Evolutionary conservation across 2,113 vertebrate genomes (phyloP).

Genomic region (Notarius lentiginosus): DNA sequence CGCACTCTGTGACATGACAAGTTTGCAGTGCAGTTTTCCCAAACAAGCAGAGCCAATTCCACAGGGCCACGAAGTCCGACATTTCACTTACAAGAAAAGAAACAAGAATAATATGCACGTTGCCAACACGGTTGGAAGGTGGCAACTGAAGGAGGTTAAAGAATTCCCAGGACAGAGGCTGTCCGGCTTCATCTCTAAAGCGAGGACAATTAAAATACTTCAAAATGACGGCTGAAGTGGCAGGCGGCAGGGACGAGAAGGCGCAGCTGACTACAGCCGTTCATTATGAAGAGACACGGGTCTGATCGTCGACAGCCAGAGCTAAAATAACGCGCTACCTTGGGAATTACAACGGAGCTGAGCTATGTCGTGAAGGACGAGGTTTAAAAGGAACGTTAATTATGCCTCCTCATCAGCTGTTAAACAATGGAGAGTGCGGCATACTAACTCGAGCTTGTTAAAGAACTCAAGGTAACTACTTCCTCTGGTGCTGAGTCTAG

Average conservation of each 20-base stretch:
- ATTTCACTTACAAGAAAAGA: slow-evolving; percentile 17
- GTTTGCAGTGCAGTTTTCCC: neutral
- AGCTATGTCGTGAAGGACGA: slow-evolving; percentile 9
- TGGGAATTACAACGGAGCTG: slow-evolving; percentile 33
- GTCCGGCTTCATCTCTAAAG: slow-evolving; percentile 53
- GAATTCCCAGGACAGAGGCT: slow-evolving; percentile 42
- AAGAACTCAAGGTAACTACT: slow-evolving; percentile 22
- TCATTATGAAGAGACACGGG: slow-evolving; percentile 54
- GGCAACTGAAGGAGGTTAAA: slow-evolving; percentile 19
- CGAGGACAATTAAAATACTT: slow-evolving; percentile 59
- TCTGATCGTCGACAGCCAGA: slow-evolving; percentile 38
- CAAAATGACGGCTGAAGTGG: slow-evolving; percentile 43
- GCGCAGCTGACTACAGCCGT: slow-evolving; percentile 49
- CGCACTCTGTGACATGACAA: neutral
- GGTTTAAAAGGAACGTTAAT: slow-evolving; percentile 38
- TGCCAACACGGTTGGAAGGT: slow-evolving; percentile 3
- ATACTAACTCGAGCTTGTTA: slow-evolving; percentile 21
- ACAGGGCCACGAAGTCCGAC: slow-evolving; percentile 8
- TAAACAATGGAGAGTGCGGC: slow-evolving; percentile 14
- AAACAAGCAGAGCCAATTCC: slow-evolving; percentile 9
- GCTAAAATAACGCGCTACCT: slow-evolving; percentile 48
- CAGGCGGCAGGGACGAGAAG: slow-evolving; percentile 28
- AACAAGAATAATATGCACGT: neutral
- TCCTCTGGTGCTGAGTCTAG: neutral
- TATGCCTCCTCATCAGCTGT: slow-evolving; percentile 38